Evolutionary conservation across 1,140 invertebrate species (phyloP), one percentile per base, ranked within the genome.

Genomic region (Artemia franciscana): DNA sequence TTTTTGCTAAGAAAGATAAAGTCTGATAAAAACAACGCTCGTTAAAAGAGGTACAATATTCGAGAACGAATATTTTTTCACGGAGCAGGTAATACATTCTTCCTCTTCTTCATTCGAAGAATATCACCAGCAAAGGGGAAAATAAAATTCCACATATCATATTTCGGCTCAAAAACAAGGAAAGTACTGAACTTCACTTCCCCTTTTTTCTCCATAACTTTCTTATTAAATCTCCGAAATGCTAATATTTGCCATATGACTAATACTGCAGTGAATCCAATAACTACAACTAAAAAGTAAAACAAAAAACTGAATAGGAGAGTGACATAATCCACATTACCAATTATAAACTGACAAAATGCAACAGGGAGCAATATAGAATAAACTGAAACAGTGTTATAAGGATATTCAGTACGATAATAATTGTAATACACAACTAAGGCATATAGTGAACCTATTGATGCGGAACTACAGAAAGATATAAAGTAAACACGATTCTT

Each of bases 401-500:
- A 51, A 18, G 39, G 39, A 18, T 51, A 18, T 51, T 15, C 39
- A 3, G 12, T 51, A 18, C 39, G 39, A 51, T 15, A 51, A 18
- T 51, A 51, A 51, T 18, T 51, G 39, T 51, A 51, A 18, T 51
- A 51, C 1, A 51, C 39, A 2, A 51, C 2, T 15, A 51, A 18
- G 2, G 39, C 5, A 30, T 60, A 64, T 4, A 26, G 26, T 18
- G 30, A 57, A 23, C 63, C 57, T n/a, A 64, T 18, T n/a, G 30
- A 15, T 2, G 58, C 57, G 57, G 58, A 61, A 12, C 58, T 26
- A n/a, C 60, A 58, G 24, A 64, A 57, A 15, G 28, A n/a, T 4
- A 64, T 25, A 57, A 64, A 64, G 25, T 64, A 64, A n/a, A 24
- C 27, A 9, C 60, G 59, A 18, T 64, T 64, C 3, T 57, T 64